A percentile compares a stretch with the other conserved stretches of the same genome.
Evolutionary conservation across 2,113 vertebrate genomes (phyloP).

Genomic region (Xerus inauris): DNA sequence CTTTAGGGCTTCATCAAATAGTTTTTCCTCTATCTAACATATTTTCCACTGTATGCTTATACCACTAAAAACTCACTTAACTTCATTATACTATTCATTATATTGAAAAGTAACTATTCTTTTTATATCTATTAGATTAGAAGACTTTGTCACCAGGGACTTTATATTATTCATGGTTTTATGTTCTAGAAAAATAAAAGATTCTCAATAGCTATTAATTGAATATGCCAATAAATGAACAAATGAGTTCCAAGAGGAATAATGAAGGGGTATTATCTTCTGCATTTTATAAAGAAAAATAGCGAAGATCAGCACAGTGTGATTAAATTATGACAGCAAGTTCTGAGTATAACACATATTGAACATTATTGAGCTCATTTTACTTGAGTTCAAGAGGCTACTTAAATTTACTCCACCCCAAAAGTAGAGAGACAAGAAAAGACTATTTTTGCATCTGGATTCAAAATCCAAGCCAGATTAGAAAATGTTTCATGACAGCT

Average conservation of each 20-base stretch:
- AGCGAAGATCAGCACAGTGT: background rate
- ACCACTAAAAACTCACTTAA: background rate
- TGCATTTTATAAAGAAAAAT: slow-evolving; percentile 3
- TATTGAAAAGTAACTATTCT: background rate
- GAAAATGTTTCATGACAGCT: background rate
- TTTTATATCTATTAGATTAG: background rate
- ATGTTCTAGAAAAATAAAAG: slow-evolving; percentile 36
- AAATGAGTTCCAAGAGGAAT: slow-evolving; percentile 27
- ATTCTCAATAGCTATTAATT: background rate
- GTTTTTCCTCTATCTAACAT: background rate
- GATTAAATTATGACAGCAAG: slow-evolving; percentile 8
- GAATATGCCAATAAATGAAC: slow-evolving; percentile 8
- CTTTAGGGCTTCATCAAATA: background rate
- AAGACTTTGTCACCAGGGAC: background rate
- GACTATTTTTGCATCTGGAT: background rate
- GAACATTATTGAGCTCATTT: background rate
- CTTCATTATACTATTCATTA: background rate
- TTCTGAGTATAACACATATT: background rate
- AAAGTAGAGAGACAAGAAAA: background rate
- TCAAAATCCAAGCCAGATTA: background rate
- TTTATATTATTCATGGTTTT: background rate
- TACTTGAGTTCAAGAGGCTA: background rate
- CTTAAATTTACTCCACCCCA: background rate
- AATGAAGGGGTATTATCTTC: slow-evolving; percentile 1
- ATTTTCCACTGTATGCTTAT: background rate